Percentiles rank a stretch among this genome's conserved stretches.
Conservation (phyloP, 2,888 invertebrate genomes). For the Cosmia trapezina region DNA sequence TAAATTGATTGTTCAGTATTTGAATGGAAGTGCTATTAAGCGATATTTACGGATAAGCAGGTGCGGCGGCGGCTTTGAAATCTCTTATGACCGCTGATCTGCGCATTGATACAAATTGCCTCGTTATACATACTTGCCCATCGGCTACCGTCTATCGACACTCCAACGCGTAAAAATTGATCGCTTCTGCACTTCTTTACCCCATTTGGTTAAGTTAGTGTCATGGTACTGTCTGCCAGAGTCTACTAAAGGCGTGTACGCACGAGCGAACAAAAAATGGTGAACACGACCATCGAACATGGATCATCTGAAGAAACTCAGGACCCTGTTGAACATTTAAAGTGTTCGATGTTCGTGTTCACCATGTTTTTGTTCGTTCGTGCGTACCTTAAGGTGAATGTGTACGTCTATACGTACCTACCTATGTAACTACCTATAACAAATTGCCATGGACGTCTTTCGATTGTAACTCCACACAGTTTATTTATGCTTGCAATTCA, state of each 20-base stretch:
- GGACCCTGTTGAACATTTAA: too few relatives aligned
- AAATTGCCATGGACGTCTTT: background rate
- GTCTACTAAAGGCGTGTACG: too few relatives aligned
- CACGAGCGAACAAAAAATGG: too few relatives aligned
- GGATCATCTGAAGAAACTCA: too few relatives aligned
- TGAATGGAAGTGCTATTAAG: conserved; percentile 75
- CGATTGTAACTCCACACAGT: background rate
- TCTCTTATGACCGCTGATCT: conserved; percentile 78
- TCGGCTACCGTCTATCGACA: conserved; percentile 58
- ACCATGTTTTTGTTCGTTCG: too few relatives aligned
- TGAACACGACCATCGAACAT: too few relatives aligned
- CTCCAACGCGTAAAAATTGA: conserved; percentile 50
- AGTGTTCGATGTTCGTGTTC: too few relatives aligned
- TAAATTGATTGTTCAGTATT: conserved; percentile 36
- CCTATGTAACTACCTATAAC: background rate
- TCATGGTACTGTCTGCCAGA: conserved; percentile 3
- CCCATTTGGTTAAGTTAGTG: conserved; percentile 18
- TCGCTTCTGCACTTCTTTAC: conserved; percentile 40
- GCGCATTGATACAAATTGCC: conserved; percentile 85
- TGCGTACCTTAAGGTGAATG: background rate
- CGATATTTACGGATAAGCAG: conserved; percentile 84
- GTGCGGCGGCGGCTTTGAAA: conserved; percentile 85
- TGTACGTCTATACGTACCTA: too few relatives aligned
- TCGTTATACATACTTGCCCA: conserved; percentile 76
- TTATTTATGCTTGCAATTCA: background rate